These are phyloP conservation scores for Mungos mungo DNA, from an alignment of 2,113 vertebrate genomes.

Conservation along the genomic window DNA sequence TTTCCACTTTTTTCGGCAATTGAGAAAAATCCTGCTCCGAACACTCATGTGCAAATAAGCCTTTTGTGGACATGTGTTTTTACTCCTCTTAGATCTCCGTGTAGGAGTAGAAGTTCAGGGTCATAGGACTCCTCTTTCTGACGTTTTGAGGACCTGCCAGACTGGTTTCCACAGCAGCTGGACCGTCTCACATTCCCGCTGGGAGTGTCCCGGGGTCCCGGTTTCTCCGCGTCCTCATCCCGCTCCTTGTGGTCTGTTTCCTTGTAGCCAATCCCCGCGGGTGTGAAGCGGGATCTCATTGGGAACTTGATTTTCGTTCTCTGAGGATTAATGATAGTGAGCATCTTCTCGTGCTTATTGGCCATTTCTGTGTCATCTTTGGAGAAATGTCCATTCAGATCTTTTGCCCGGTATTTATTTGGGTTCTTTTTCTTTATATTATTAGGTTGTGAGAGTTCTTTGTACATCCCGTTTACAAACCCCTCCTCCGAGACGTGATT, in stretches of 20 bases:
- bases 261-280: background rate
- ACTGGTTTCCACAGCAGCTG: background rate
- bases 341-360: background rate
- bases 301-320: background rate
- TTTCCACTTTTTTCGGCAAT: background rate
- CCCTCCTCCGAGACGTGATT: background rate
- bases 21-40: background rate
- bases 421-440: background rate
- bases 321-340: background rate
- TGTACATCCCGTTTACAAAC: background rate
- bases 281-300: background rate
- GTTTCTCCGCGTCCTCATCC: background rate
- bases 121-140: background rate
- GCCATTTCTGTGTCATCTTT: background rate
- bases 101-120: background rate
- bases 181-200: background rate
- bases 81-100: background rate
- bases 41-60: background rate
- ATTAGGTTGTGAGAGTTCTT: background rate
- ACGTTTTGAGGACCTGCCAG: background rate
- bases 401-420: background rate
- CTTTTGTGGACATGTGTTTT: background rate
- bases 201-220: background rate
- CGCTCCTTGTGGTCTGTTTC: background rate
- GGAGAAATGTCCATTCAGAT: background rate